phyloP scores from a whole-genome alignment of 2,888 invertebrate species.

The Chouioia cunea region DNA sequence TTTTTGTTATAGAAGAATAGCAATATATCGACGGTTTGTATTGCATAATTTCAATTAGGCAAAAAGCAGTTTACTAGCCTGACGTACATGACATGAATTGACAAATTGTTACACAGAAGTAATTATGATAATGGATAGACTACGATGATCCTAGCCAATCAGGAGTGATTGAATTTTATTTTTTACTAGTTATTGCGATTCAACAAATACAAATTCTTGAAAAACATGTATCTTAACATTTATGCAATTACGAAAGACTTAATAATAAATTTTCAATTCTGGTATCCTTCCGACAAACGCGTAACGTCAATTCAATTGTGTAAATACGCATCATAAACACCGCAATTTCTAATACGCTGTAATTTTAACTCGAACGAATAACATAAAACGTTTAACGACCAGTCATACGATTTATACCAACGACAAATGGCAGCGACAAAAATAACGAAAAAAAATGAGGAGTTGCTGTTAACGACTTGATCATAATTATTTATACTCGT shows the following conservation, averaged over 20 bases:
- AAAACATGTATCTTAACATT: no score
- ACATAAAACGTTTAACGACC: background rate
- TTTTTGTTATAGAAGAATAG: no score
- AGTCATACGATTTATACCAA: no score
- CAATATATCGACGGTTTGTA: background rate
- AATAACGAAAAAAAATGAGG: no score
- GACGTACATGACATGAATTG: background rate
- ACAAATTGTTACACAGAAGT: conserved; percentile 6
- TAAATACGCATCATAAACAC: no score
- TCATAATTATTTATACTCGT: conserved; percentile 33
- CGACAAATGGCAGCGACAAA: no score
- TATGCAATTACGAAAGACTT: no score
- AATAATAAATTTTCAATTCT: no score
- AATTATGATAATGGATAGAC: conserved; percentile 7
- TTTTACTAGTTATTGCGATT: background rate
- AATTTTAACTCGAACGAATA: background rate
- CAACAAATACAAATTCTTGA: background rate
- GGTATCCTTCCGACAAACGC: no score
- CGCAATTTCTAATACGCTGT: background rate
- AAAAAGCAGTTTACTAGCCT: conserved; percentile 20
- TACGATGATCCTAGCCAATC: background rate
- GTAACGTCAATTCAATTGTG: no score
- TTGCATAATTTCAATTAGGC: conserved; percentile 9
- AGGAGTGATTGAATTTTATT: background rate
- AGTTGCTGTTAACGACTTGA: background rate